Percentiles rank a stretch among this genome's conserved stretches.
Conservation (phyloP, 2,113 vertebrate genomes). For the Limanda limanda region DNA sequence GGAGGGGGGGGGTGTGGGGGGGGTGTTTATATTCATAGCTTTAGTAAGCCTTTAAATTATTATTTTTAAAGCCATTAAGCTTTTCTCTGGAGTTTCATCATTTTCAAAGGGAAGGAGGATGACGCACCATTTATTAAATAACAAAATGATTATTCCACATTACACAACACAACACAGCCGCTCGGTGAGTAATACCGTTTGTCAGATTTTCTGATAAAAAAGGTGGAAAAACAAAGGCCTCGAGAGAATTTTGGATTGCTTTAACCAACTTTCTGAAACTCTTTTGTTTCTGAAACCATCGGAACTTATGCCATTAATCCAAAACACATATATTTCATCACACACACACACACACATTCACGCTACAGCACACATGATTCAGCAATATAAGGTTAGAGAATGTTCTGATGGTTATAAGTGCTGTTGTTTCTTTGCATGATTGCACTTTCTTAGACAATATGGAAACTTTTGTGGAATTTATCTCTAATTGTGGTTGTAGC, state of each 20-base stretch:
- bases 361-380: not conserved
- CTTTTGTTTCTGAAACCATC: too few species aligned
- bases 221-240: not conserved
- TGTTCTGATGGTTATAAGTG: not conserved
- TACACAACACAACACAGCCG: not conserved
- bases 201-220: slow-evolving; percentile 31
- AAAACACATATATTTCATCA: not conserved
- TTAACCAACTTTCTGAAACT: not conserved
- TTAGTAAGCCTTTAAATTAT: not conserved
- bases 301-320: too few species aligned
- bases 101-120: not conserved
- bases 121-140: not conserved
- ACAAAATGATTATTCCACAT: not conserved
- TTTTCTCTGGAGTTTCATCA: slow-evolving; percentile 2
- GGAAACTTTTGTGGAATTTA: slow-evolving; percentile 36
- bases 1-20: not conserved
- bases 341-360: not conserved
- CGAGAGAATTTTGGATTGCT: not conserved
- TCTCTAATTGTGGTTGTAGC: not conserved
- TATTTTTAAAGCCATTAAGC: not conserved
- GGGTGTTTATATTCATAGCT: not conserved
- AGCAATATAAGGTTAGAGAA: not conserved
- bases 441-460: not conserved
- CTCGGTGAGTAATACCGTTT: slow-evolving; percentile 12
- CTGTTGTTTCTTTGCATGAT: not conserved